Base-by-base conservation (phyloP, 1,140 invertebrate genomes). In the Maconellicoccus hirsutus region DNA sequence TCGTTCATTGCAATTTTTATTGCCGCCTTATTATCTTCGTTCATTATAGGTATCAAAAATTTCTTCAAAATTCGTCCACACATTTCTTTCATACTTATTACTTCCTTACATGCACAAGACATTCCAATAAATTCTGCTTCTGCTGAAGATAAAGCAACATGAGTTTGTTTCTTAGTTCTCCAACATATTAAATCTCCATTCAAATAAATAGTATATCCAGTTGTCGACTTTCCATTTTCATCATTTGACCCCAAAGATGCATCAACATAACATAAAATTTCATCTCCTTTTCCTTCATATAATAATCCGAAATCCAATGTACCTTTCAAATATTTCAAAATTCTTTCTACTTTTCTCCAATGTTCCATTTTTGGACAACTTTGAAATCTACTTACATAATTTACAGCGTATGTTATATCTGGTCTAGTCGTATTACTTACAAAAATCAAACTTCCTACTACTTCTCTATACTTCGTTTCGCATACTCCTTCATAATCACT, bases 341-440 rank as follows among this genome's bases (percentile, higher is more conserved):
- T 75, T 22, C 76, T 70, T 72, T 81, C 79, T 0, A 78, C 75
- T 10, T 75, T 75, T 72, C 73, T 75, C 73, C 78, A 79, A 73
- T 82, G 77, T 6, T 73, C 66, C 63, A 75, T 70, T 63, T 59
- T 71, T 16, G 71, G 77, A 42, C 74, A 75, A 12, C 74, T 73
- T 8, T 75, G 73, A 69, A 75, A 77, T 70, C 76, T 75, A 23
- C 74, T 76, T 8, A 77, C 69, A 22, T 72, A 26, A 71, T 71
- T 77, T 0, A 83, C 80, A 7, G 79, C 75, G 72, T 74, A 81
- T 8, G 77, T 63, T 26, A 82, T 78, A 75, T 83, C 79, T 70
- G 80, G 81, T 69, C 81, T 69, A 8, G 78, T 77, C 7, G 70
- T 71, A 14, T 73, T 70, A 29, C 77, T 69, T 7, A 80, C 27